Percentiles rank a stretch among this genome's conserved stretches.
phyloP scores from a whole-genome alignment of 2,113 vertebrate genomes.

The Cryptotis parvus region DNA sequence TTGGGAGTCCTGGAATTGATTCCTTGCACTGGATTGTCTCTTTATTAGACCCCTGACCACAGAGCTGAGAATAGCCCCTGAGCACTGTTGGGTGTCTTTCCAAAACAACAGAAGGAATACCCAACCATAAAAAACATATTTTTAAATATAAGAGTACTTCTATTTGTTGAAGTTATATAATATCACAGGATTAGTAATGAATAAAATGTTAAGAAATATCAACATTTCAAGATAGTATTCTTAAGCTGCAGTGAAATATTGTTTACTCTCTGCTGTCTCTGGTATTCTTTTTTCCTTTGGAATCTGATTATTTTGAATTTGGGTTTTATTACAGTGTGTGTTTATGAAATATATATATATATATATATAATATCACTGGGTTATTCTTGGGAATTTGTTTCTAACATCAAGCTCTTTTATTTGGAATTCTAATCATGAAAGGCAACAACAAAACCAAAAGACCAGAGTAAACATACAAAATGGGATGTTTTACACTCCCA shows the following conservation, averaged over 20 bases:
- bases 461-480: conserved; percentile 4
- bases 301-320: conserved; percentile 49
- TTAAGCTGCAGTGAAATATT: neutral
- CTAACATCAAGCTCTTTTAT: neutral
- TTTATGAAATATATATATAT: neutral
- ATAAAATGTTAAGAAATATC: conserved; percentile 4
- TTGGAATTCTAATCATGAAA: conserved; percentile 22
- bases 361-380: neutral
- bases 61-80: too few relatives aligned
- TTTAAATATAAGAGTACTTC: too few relatives aligned
- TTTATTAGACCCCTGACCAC: too few relatives aligned
- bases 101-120: too few relatives aligned
- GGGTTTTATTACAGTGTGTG: neutral
- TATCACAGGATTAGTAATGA: conserved; percentile 1
- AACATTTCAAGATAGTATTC: neutral
- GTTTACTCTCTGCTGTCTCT: conserved; percentile 12
- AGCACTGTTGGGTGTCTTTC: too few relatives aligned
- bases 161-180: neutral
- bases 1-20: too few relatives aligned
- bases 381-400: conserved; percentile 45
- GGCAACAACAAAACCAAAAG: conserved; percentile 11
- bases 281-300: conserved; percentile 34
- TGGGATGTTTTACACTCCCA: neutral
- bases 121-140: too few relatives aligned
- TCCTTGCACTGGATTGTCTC: too few relatives aligned